These are phyloP conservation scores for Phocoena phocoena DNA, from an alignment of 2,113 vertebrate species.

Conservation along the genomic window DNA sequence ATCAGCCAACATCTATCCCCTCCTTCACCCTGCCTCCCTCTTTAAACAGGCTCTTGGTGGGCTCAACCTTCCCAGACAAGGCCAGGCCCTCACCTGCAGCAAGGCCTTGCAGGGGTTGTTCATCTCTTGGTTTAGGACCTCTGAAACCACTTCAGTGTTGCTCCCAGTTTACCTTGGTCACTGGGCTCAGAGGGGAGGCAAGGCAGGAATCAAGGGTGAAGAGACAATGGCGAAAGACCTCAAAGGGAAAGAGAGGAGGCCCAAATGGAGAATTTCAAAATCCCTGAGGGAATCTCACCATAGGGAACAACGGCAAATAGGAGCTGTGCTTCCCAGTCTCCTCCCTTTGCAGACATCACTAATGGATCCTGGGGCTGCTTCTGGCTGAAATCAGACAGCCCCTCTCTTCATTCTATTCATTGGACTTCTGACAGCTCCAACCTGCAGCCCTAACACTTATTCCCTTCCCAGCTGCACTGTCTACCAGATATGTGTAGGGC, in stretches of 20 bases:
- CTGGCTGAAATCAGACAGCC: neutral
- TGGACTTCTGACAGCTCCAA: neutral
- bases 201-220: neutral
- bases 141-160: neutral
- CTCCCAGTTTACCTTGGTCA: neutral
- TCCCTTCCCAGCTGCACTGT: neutral
- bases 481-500: slow-evolving; percentile 67
- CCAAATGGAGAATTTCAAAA: neutral
- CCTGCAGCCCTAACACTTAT: neutral
- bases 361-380: neutral
- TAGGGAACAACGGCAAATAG: neutral
- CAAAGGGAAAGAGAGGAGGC: neutral
- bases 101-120: neutral
- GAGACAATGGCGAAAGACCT: neutral
- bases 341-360: neutral
- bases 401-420: neutral
- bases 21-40: neutral
- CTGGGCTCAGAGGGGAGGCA: neutral
- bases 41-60: neutral
- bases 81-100: neutral
- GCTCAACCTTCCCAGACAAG: neutral
- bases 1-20: neutral
- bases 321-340: neutral
- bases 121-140: neutral
- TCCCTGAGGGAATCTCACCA: neutral